These are phyloP conservation scores for Tenualosa ilisha DNA, from an alignment of 2,797 vertebrate species.

Conservation along the genomic window DNA sequence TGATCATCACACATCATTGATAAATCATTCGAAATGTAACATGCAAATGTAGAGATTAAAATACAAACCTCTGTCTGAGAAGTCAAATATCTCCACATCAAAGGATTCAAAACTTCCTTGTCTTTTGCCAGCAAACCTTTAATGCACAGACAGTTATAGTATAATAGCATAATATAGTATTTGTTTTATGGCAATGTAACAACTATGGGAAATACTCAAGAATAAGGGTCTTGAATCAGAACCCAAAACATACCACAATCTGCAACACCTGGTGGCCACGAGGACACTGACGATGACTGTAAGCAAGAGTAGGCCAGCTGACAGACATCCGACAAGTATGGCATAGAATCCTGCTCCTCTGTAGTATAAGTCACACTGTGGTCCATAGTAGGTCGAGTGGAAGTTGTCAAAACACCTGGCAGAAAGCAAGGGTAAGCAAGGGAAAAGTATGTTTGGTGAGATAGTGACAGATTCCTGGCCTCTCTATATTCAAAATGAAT, in stretches of 20 bases:
- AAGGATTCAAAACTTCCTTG: slow-evolving; percentile 45
- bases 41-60: background rate
- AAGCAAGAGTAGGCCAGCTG: slow-evolving; percentile 60
- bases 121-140: slow-evolving; percentile 10
- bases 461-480: background rate
- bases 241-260: slow-evolving; percentile 56
- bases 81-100: slow-evolving; percentile 68
- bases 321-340: slow-evolving; percentile 70
- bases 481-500: background rate
- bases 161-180: no score
- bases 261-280: slow-evolving; percentile 43
- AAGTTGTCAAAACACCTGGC: slow-evolving; percentile 60
- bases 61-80: slow-evolving; percentile 54
- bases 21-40: background rate
- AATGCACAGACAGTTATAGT: slow-evolving; percentile 39
- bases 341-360: slow-evolving; percentile 69
- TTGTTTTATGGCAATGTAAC: no score
- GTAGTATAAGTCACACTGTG: slow-evolving; percentile 62
- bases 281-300: slow-evolving; percentile 53
- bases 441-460: background rate
- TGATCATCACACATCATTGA: background rate
- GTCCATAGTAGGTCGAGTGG: slow-evolving; percentile 63
- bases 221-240: background rate
- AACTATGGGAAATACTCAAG: background rate
- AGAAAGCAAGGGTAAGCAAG: background rate